Evolutionary conservation across 2,888 invertebrate genomes (phyloP).

Genomic region (Drosophila meridiana): DNA sequence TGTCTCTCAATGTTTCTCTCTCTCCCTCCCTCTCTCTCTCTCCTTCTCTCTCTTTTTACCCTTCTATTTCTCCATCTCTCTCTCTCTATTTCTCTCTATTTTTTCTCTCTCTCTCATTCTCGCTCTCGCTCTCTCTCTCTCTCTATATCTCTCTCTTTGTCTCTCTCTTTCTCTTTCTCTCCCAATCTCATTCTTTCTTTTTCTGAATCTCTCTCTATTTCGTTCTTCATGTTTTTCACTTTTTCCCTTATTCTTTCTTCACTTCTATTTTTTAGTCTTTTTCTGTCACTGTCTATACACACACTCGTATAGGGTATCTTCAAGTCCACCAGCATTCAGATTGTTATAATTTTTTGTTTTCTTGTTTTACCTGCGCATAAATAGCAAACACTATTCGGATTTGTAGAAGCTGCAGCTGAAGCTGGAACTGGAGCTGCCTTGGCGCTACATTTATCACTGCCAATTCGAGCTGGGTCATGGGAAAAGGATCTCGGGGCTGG

Average conservation of each 20-base stretch:
- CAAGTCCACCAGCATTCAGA: not conserved
- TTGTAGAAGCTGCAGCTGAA: constrained; percentile 49
- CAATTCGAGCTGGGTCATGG: constrained; percentile 57
- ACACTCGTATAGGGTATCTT: constrained; percentile 1
- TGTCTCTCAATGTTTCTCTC: not conserved
- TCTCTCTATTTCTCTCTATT: not conserved
- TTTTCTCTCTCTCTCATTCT: not conserved
- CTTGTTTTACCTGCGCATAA: constrained; percentile 66
- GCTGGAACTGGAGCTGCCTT: constrained; percentile 38
- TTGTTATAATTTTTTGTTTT: constrained; percentile 3
- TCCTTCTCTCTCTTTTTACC: not conserved
- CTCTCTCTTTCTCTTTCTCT: not conserved
- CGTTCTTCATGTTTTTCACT: not conserved
- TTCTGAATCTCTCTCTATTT: not conserved
- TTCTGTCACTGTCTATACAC: not conserved
- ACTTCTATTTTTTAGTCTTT: not conserved
- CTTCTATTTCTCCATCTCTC: not conserved
- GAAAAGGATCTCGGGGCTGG: constrained; percentile 10
- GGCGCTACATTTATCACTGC: constrained; percentile 76
- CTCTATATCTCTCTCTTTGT: not conserved
- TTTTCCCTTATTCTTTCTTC: not conserved
- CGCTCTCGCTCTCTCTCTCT: not conserved
- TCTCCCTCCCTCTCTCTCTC: not conserved
- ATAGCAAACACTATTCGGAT: constrained; percentile 74
- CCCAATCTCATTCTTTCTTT: not conserved